These are phyloP conservation scores for Chascanopsetta lugubris DNA, from an alignment of 2,113 vertebrate species.

Conservation along the genomic window DNA sequence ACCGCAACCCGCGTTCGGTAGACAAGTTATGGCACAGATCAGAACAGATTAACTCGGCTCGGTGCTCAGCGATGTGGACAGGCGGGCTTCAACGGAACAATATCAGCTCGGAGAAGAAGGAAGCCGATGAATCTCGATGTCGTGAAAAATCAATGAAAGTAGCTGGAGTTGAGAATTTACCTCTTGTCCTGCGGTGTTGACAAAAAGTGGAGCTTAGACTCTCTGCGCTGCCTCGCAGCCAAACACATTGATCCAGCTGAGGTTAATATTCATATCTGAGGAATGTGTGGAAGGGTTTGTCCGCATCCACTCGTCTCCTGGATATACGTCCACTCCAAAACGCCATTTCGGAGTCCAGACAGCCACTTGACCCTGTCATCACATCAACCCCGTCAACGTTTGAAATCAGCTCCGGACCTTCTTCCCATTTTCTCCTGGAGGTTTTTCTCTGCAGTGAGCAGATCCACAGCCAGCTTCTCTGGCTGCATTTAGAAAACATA, in stretches of 20 bases:
- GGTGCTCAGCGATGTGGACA: slow-evolving; percentile 16
- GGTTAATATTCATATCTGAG: slow-evolving; percentile 33
- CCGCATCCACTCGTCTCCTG: slow-evolving; percentile 75
- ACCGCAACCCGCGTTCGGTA: slow-evolving; percentile 47
- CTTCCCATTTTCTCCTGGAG: slow-evolving; percentile 1
- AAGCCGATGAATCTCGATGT: slow-evolving; percentile 26
- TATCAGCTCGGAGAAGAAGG: background rate
- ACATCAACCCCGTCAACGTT: slow-evolving; percentile 61
- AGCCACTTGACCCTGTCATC: slow-evolving; percentile 77
- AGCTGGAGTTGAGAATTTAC: background rate
- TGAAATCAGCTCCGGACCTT: background rate
- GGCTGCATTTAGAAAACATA: slow-evolving; percentile 8
- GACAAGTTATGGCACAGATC: slow-evolving; percentile 35
- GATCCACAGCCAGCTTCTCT: background rate
- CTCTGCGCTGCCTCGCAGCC: slow-evolving; percentile 6
- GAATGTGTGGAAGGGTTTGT: slow-evolving; percentile 16
- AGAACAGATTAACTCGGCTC: slow-evolving; percentile 38
- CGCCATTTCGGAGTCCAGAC: slow-evolving; percentile 75
- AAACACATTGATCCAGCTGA: slow-evolving; percentile 23
- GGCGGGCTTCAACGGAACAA: slow-evolving; percentile 18
- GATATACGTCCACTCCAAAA: slow-evolving; percentile 72
- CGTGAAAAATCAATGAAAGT: slow-evolving; percentile 33
- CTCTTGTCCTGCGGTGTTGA: slow-evolving; percentile 5
- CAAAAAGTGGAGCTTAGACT: background rate
- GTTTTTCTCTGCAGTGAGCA: slow-evolving; percentile 1